Conservation (phyloP, 2,113 vertebrate species). For the Pipa parva region DNA sequence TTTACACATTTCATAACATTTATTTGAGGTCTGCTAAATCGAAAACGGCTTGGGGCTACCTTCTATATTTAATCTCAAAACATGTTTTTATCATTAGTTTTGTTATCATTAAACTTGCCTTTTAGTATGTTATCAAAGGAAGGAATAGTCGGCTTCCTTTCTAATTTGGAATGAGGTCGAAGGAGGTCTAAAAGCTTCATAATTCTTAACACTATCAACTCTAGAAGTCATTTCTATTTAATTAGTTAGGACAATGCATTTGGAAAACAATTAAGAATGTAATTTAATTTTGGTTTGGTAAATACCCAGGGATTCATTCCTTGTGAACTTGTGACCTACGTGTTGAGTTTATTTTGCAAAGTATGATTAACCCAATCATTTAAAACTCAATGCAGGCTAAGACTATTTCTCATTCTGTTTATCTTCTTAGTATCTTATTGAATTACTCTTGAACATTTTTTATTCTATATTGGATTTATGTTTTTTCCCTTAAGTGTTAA, state of each 20-base stretch:
- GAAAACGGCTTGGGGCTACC: no score
- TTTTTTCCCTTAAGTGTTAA: no score
- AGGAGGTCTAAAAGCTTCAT: slow-evolving; percentile 61
- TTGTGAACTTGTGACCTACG: slow-evolving; percentile 62
- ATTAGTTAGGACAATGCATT: slow-evolving; percentile 70
- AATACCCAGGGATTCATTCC: slow-evolving; percentile 70
- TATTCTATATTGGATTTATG: no score
- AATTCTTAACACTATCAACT: slow-evolving; percentile 60
- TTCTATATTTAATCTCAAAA: background rate
- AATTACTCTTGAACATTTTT: no score
- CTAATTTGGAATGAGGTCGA: slow-evolving; percentile 62
- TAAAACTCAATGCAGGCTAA: slow-evolving; percentile 49
- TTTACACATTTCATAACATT: no score
- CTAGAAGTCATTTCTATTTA: slow-evolving; percentile 66
- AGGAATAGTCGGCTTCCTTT: slow-evolving; percentile 48
- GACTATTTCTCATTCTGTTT: background rate
- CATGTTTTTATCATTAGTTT: background rate
- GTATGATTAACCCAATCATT: slow-evolving; percentile 59
- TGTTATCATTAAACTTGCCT: slow-evolving; percentile 1
- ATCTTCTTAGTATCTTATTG: no score
- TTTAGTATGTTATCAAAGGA: slow-evolving; percentile 1
- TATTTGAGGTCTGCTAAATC: no score
- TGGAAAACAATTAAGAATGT: slow-evolving; percentile 70
- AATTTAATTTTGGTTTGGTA: slow-evolving; percentile 69
- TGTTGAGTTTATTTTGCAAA: slow-evolving; percentile 60